phyloP scores from a whole-genome alignment of 2,888 invertebrate species.

The Dromius quadrimaculatus region DNA sequence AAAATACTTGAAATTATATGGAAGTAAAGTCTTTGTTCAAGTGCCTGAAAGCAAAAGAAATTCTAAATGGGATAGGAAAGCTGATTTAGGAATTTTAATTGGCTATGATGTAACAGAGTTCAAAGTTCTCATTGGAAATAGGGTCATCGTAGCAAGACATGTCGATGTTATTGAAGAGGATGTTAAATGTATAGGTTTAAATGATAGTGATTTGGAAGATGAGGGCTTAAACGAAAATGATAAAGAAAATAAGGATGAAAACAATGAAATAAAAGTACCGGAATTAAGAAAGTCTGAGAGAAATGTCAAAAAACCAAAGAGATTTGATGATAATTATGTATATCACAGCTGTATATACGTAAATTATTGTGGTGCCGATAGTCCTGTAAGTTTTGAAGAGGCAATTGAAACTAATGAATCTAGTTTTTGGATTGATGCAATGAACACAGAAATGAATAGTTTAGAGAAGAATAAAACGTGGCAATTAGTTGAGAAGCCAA shows the following conservation, averaged over 20 bases:
- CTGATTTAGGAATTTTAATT: slow-evolving; percentile 46
- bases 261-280: background rate
- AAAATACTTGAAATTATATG: slow-evolving; percentile 46
- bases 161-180: slow-evolving; percentile 45
- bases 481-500: slow-evolving; percentile 44
- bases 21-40: slow-evolving; percentile 49
- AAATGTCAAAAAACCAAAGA: slow-evolving; percentile 35
- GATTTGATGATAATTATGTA: slow-evolving; percentile 40
- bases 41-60: slow-evolving; percentile 47
- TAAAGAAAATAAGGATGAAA: slow-evolving; percentile 37
- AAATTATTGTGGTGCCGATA: slow-evolving; percentile 41
- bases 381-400: slow-evolving; percentile 49
- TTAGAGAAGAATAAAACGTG: slow-evolving; percentile 53
- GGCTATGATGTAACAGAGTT: slow-evolving; percentile 37
- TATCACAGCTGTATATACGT: slow-evolving; percentile 29
- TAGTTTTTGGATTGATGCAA: background rate
- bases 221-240: background rate
- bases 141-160: slow-evolving; percentile 50
- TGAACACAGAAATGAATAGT: slow-evolving; percentile 53
- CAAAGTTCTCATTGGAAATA: slow-evolving; percentile 43
- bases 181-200: slow-evolving; percentile 44
- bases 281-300: slow-evolving; percentile 32
- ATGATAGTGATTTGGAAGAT: slow-evolving; percentile 1
- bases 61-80: slow-evolving; percentile 52
- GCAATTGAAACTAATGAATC: slow-evolving; percentile 47